Percentiles rank a stretch among this genome's conserved stretches.
phyloP scores from a whole-genome alignment of 1,140 invertebrate species.

The Plectrocnemia conspersa region DNA sequence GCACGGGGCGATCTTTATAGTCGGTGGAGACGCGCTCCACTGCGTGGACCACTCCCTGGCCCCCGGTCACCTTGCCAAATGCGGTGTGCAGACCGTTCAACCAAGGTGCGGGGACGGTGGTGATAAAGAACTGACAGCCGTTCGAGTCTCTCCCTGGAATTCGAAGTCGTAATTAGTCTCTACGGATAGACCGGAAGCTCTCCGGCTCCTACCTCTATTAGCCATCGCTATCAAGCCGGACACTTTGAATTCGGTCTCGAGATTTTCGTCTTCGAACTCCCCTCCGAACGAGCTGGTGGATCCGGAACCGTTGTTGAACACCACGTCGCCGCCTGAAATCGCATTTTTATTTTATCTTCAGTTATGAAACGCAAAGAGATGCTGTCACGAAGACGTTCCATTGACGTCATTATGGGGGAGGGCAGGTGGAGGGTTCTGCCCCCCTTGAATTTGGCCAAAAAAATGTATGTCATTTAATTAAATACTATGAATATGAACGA shows the following conservation, averaged over 20 bases:
- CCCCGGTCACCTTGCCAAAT: conserved; percentile 88
- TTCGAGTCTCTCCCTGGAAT: conserved; percentile 64
- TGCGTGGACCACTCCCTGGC: conserved; percentile 78
- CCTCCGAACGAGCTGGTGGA: conserved; percentile 87
- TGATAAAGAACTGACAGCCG: conserved; percentile 97
- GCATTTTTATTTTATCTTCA: too few relatives aligned
- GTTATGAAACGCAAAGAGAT: too few relatives aligned
- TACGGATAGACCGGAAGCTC: too few relatives aligned
- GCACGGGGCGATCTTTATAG: conserved; percentile 62
- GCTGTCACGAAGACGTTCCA: too few relatives aligned
- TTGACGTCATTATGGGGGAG: too few relatives aligned
- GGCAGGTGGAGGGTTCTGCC: too few relatives aligned
- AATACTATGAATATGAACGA: too few relatives aligned
- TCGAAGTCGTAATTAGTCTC: conserved; percentile 17
- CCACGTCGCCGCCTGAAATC: conserved; percentile 68
- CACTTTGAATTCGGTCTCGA: conserved; percentile 80
- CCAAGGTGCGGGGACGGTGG: conserved; percentile 83
- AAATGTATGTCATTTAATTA: too few relatives aligned
- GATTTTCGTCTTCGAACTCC: conserved; percentile 91
- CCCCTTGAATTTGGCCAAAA: too few relatives aligned
- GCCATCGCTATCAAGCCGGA: conserved; percentile 95
- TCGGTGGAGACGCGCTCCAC: conserved; percentile 80
- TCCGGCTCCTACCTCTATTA: conserved; percentile 74
- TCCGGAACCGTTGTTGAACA: conserved; percentile 71
- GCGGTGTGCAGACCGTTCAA: conserved; percentile 88